Evolutionary conservation across 2,113 vertebrate genomes (phyloP).

Genomic region (Pluvianellus socialis): DNA sequence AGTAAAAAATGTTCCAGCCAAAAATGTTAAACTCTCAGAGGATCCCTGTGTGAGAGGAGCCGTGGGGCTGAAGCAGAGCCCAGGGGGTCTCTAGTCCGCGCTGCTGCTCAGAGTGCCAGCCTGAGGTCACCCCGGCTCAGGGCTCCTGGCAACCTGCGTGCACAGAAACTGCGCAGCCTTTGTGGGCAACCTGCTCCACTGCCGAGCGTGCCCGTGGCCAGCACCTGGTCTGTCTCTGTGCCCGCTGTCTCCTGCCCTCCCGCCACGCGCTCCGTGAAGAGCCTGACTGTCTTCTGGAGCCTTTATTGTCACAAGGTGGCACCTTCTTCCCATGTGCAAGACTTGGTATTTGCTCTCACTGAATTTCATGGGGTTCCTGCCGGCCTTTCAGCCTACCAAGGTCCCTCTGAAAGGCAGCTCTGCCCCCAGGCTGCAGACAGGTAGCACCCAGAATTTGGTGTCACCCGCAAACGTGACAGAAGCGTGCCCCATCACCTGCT

Average conservation of each 20-base stretch:
- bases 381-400: not conserved
- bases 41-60: not conserved
- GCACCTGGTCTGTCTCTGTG: too few species aligned
- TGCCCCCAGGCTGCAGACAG: not conserved
- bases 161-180: not conserved
- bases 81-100: not conserved
- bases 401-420: not conserved
- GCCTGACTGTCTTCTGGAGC: not conserved
- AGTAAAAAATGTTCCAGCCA: not conserved
- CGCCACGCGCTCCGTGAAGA: not conserved
- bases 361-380: rapidly evolving
- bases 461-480: not conserved
- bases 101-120: not conserved
- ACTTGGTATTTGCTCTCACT: not conserved
- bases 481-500: not conserved
- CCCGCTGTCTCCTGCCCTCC: not conserved
- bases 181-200: not conserved
- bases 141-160: not conserved
- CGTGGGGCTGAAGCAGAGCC: not conserved
- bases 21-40: not conserved
- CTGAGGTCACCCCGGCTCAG: not conserved
- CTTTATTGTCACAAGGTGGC: not conserved
- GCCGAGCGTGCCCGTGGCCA: not conserved
- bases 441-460: not conserved
- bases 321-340: not conserved